A percentile compares a stretch with the other conserved stretches of the same genome.
Conservation (phyloP, 2,113 vertebrate genomes). For the Pagrus major region DNA sequence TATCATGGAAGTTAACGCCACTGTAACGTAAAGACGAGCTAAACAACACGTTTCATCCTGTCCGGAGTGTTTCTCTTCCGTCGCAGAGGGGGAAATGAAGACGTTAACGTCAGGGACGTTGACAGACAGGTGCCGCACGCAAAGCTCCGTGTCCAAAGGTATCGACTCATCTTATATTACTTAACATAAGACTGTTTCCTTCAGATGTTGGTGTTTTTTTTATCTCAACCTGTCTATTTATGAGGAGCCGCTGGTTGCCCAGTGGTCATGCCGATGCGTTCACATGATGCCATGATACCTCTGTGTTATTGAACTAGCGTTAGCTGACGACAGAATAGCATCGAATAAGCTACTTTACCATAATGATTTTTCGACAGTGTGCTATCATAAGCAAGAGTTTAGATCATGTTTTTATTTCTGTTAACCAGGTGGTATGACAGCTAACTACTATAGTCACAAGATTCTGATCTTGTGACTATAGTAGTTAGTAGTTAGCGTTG, state of each 20-base stretch:
- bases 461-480: no score
- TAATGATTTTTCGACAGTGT: not conserved
- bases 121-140: not conserved
- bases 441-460: no score
- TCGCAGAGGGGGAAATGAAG: conserved; percentile 2
- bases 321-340: no score
- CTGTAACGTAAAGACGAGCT: no score
- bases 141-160: conserved; percentile 28
- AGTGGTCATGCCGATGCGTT: not conserved
- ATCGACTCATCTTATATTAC: not conserved
- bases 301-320: no score
- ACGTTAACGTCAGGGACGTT: not conserved
- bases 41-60: not conserved
- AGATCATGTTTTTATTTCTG: no score
- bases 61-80: conserved; percentile 9
- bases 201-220: not conserved
- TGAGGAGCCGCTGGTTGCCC: not conserved
- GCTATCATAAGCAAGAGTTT: no score
- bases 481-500: no score
- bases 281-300: no score
- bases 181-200: not conserved
- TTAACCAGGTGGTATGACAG: not conserved
- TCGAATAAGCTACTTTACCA: no score
- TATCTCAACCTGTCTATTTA: fast-evolving
- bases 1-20: fast-evolving